phyloP scores from a whole-genome alignment of 2,113 vertebrate species.

The Phaethornis superciliosus region DNA sequence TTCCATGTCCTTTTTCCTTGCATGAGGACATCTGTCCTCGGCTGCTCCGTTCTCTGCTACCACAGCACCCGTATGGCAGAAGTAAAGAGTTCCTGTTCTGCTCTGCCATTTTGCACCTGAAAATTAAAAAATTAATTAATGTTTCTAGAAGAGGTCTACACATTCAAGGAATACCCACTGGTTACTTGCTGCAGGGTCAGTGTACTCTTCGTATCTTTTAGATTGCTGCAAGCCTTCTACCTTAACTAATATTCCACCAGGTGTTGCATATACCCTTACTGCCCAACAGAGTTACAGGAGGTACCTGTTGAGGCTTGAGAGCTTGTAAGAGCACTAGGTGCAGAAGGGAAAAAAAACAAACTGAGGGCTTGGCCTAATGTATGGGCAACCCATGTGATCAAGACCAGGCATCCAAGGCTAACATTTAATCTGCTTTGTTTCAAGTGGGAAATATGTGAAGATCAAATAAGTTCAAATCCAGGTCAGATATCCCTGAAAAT shows the following conservation, averaged over 20 bases:
- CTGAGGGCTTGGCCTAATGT: background rate
- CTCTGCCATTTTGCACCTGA: background rate
- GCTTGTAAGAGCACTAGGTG: background rate
- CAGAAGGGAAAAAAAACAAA: background rate
- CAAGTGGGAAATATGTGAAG: constrained; percentile 72
- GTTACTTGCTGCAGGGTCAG: rapidly evolving
- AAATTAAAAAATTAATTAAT: background rate
- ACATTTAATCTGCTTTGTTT: constrained; percentile 71
- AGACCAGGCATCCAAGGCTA: constrained; percentile 62
- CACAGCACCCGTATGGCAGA: rapidly evolving
- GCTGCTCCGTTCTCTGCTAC: background rate
- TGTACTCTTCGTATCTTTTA: background rate
- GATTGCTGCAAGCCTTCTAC: background rate
- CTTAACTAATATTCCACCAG: background rate
- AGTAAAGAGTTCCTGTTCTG: background rate
- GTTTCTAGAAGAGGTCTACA: background rate
- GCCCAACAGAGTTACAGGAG: background rate
- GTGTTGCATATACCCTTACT: background rate
- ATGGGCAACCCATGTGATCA: constrained; percentile 52
- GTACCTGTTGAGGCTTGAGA: constrained; percentile 41
- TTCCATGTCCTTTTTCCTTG: background rate
- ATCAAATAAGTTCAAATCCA: constrained; percentile 80
- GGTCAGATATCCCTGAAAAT: constrained; percentile 80
- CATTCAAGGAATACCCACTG: background rate
- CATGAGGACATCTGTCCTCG: background rate